Evolutionary conservation across 2,797 vertebrate genomes (phyloP).

Genomic region (Pagetopsis macropterus): DNA sequence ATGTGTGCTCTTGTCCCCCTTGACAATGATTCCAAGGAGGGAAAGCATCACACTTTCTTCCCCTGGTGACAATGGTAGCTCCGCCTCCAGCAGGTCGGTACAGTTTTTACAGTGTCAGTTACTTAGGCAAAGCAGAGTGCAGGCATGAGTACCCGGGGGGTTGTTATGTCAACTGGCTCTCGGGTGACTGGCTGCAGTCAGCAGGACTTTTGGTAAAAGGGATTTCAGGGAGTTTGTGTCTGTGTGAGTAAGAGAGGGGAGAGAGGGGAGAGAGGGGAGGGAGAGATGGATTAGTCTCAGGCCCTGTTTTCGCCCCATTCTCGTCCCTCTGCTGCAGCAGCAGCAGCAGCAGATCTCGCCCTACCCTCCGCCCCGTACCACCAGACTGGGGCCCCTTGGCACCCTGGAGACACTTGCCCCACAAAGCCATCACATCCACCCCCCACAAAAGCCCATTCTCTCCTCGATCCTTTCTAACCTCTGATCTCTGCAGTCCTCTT

Average conservation of each 20-base stretch:
- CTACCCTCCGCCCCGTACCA: constrained; percentile 46
- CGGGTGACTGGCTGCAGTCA: constrained; percentile 71
- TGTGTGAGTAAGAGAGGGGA: constrained; percentile 51
- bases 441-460: constrained; percentile 57
- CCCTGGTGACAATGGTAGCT: constrained; percentile 29
- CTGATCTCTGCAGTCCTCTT: constrained; percentile 49
- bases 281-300: constrained; percentile 63
- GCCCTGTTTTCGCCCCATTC: constrained; percentile 53
- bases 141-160: constrained; percentile 59
- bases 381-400: constrained; percentile 57
- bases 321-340: constrained; percentile 8
- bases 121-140: constrained; percentile 51
- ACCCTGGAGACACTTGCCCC: constrained; percentile 70
- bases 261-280: constrained; percentile 41
- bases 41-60: constrained; percentile 33
- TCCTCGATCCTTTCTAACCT: constrained; percentile 31
- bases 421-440: constrained; percentile 68
- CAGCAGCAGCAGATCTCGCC: constrained; percentile 39
- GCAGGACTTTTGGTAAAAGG: constrained; percentile 76
- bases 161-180: constrained; percentile 78
- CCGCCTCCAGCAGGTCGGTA: constrained; percentile 42
- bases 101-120: constrained; percentile 67
- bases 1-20: background rate
- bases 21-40: constrained; percentile 19
- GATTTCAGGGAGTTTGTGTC: constrained; percentile 73